Evolutionary conservation across 2,113 vertebrate genomes (phyloP), one percentile per base, ranked within the genome.

Genomic region (Scartelaos histophorus): DNA sequence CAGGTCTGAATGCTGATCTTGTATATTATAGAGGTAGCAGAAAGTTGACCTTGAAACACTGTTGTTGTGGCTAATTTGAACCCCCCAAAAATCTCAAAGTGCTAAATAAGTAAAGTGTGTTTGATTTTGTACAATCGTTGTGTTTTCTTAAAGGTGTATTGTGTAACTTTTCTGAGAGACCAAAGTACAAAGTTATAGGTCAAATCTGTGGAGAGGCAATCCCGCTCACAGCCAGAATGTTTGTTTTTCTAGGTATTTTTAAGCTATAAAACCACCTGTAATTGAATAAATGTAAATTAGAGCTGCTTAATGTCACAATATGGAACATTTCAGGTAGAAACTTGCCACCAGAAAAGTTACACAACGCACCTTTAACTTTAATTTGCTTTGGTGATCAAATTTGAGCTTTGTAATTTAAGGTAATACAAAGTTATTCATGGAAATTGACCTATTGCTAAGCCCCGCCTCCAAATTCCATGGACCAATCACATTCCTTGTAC

Each of bases 21-120:
- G 7, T 54, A 29, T 29, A 29, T 13, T 87, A 61, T 65, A 69
- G 89, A 89, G 86, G 89, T 89, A 88, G 90, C 82, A 70, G 78
- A 84, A 67, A 65, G 67, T 65, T 76, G 67, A 85, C 71, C 76
- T 84, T 82, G 21, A 15, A 54, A 67, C 71, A 66, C 74, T 29
- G 71, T 22, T 72, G 67, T 67, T 22, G 67, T 67, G 71, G 34
- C 25, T 29, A n/a, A 46, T 68, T 73, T 25, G 7, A 69, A 56
- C 25, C 68, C 21, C 7, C 71, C 29, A 29, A 53, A 38, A 60
- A 29, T 22, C 25, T 19, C 69, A 79, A 81, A 83, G 69, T 85
- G 64, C 61, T 70, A 24, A 21, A 67, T 43, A 64, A 60, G 24
- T 57, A 17, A 51, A 61, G 17, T 5, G 67, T 53, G 12, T 66